These are phyloP conservation scores for Zeuzera pyrina DNA, from an alignment of 2,888 invertebrate species.

Conservation along the genomic window DNA sequence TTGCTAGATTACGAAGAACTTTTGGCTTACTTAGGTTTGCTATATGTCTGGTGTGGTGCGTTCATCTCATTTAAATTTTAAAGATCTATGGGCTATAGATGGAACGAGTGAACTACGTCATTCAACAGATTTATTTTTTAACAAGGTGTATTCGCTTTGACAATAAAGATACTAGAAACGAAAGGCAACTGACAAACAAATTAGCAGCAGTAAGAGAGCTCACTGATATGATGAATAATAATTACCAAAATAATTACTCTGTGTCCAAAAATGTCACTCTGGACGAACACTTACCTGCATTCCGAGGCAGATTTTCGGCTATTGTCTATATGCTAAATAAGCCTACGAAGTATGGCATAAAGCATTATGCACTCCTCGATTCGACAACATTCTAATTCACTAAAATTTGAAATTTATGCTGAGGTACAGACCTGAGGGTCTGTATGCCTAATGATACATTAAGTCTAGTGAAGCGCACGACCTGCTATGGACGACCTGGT, in stretches of 20 bases:
- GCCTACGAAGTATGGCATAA: conserved; percentile 11
- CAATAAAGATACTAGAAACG: neutral
- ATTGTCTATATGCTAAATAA: conserved; percentile 9
- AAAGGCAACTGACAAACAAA: neutral
- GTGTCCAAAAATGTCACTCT: conserved; percentile 1
- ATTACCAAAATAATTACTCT: conserved; percentile 1
- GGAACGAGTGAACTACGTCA: conserved; percentile 1
- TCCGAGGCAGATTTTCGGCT: no score
- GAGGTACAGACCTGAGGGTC: conserved; percentile 11
- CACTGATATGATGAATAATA: conserved; percentile 1
- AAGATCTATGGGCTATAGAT: conserved; percentile 2
- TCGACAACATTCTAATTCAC: conserved; percentile 8
- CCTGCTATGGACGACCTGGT: conserved; percentile 2
- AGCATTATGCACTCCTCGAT: conserved; percentile 8
- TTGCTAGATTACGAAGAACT: conserved; percentile 1
- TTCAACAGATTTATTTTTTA: conserved; percentile 1
- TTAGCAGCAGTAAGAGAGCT: no score
- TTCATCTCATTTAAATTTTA: conserved; percentile 2
- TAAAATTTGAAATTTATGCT: conserved; percentile 10
- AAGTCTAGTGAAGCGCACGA: conserved; percentile 6
- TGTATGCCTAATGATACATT: conserved; percentile 4
- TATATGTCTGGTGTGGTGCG: no score
- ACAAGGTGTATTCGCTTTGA: conserved; percentile 1
- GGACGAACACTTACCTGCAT: neutral
- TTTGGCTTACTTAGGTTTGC: neutral